Evolutionary conservation across 30 jellyfish, hydroid and myxozoan genomes (phyloP), one percentile per base, ranked within the genome.

Genomic region (Catostylus mosaicus): DNA sequence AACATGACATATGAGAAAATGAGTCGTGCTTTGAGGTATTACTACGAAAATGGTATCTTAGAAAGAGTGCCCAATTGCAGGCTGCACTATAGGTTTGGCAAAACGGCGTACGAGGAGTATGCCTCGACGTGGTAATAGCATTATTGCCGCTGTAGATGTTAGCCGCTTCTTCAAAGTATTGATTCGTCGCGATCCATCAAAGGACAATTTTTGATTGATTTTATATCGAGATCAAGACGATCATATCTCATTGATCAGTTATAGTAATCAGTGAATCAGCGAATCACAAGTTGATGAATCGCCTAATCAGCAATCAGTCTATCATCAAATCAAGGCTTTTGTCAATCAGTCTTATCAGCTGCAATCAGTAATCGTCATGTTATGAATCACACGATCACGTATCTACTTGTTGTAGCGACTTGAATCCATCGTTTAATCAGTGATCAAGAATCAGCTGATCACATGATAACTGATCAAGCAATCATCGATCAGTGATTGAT

Each of bases 51-150:
- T 56, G 96, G 96, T 4, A 87, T 87, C 72, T 62, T 87, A 60
- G 96, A 87, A 51, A 80, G 96, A 67, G 96, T 87, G 7, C 96
- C 96, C 1, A 87, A 87, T 35, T 87, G 96, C 37, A 63, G 96
- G 54, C 79, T 87, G 40, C 96, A 87, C 45, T 87, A 87, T 72
- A 72, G 89, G 22, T 87, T 87, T 71, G 96, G 96, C 30, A 78
- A 87, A 70, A 64, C 80, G 12, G 89, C 87, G 29, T 87, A 77
- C 71, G 89, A 87, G 30, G 96, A 87, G 61, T 85, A 85, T 65
- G 95, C 90, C 31, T 66, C 90, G 43, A 80, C 77, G 19, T 80
- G 90, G 90, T 30, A 72, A 30, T 1, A 43, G 56, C 56, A 43
- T 6, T 43, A 43, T 43, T 43, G 56, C 56, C 16, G 8, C n/a